These are phyloP conservation scores for Tridacna gigas DNA, from an alignment of 2,888 invertebrate genomes.

Conservation along the genomic window DNA sequence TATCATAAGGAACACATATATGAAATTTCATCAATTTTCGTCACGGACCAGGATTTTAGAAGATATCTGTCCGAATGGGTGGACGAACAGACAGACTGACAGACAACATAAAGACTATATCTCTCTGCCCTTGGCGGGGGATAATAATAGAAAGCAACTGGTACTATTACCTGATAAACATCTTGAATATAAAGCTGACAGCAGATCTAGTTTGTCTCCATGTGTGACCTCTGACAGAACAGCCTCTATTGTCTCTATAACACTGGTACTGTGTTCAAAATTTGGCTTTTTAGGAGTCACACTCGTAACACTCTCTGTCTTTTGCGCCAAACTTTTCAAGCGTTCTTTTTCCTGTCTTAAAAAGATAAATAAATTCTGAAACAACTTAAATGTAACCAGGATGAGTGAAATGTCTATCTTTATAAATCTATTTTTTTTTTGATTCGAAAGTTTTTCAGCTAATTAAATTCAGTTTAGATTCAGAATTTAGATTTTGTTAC, in stretches of 20 bases:
- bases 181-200: slow-evolving; percentile 87
- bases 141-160: background rate
- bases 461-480: too few relatives aligned
- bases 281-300: slow-evolving; percentile 69
- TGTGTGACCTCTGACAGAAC: slow-evolving; percentile 85
- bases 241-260: slow-evolving; percentile 67
- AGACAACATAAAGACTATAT: too few relatives aligned
- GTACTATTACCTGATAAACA: slow-evolving; percentile 87
- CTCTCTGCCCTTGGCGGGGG: too few relatives aligned
- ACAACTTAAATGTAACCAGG: too few relatives aligned
- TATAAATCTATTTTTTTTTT: too few relatives aligned
- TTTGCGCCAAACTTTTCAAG: slow-evolving; percentile 6
- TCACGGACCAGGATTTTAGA: background rate
- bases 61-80: background rate
- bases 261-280: slow-evolving; percentile 65
- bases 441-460: too few relatives aligned
- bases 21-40: too few relatives aligned
- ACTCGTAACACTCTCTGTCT: background rate
- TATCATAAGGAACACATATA: too few relatives aligned
- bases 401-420: too few relatives aligned
- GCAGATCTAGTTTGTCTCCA: slow-evolving; percentile 86
- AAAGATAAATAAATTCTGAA: background rate
- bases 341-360: slow-evolving; percentile 24
- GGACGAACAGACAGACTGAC: too few relatives aligned
- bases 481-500: too few relatives aligned